Conservation (phyloP, 2,113 vertebrate genomes). For the Aviceda subcristata region DNA sequence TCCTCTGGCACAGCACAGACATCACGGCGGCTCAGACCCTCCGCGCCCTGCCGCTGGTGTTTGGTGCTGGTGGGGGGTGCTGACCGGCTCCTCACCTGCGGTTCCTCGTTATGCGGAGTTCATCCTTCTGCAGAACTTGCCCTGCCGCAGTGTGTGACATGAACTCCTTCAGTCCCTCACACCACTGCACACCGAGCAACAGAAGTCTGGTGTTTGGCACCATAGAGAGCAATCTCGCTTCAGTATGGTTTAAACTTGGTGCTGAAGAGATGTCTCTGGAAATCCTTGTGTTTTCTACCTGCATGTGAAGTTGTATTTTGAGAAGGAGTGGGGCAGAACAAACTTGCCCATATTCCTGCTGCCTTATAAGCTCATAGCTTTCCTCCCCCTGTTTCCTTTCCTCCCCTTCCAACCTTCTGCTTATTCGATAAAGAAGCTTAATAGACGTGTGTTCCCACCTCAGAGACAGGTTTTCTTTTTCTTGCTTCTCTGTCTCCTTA, state of each 20-base stretch:
- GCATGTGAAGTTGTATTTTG: background rate
- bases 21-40: too few species aligned
- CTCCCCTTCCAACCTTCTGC: background rate
- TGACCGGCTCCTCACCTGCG: too few species aligned
- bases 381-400: background rate
- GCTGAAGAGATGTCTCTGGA: background rate
- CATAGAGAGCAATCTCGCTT: background rate
- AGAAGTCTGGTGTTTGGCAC: background rate
- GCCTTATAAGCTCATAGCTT: background rate
- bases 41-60: too few species aligned
- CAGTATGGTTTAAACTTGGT: background rate
- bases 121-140: too few species aligned
- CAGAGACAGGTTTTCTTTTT: background rate
- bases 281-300: background rate
- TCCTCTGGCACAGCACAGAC: too few species aligned
- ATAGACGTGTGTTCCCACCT: background rate
- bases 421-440: background rate
- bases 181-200: background rate
- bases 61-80: fast-evolving
- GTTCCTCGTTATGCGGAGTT: too few species aligned
- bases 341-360: background rate
- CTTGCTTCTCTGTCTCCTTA: background rate
- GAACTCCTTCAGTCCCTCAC: too few species aligned
- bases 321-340: background rate
- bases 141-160: too few species aligned